These are phyloP conservation scores for Trissolcus brochymenae DNA, from an alignment of 2,888 invertebrate species.

Conservation along the genomic window DNA sequence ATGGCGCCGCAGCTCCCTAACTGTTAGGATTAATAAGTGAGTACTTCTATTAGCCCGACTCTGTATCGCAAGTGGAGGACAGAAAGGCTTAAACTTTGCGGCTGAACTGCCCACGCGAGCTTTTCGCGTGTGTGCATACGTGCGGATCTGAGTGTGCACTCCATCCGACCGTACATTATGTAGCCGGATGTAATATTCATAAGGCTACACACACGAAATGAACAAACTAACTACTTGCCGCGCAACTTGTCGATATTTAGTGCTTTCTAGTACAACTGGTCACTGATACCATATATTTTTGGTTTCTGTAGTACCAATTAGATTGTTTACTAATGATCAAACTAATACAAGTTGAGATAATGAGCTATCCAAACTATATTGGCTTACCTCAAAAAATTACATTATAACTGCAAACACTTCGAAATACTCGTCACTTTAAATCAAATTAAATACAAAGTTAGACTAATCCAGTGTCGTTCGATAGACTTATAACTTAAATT, in stretches of 20 bases:
- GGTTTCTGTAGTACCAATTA: slow-evolving; percentile 28
- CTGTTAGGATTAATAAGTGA: slow-evolving; percentile 60
- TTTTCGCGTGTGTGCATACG: slow-evolving; percentile 9
- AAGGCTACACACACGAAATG: slow-evolving; percentile 51
- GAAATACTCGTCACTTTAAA: no score
- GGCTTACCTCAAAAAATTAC: not conserved
- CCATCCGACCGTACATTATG: slow-evolving; percentile 51
- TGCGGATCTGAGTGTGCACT: slow-evolving; percentile 14
- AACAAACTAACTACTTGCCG: slow-evolving; percentile 53
- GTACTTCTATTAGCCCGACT: slow-evolving; percentile 56
- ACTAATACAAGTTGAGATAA: slow-evolving; percentile 12
- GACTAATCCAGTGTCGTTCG: no score
- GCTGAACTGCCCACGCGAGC: slow-evolving; percentile 26
- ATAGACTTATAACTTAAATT: no score
- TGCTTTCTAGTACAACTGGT: slow-evolving; percentile 63
- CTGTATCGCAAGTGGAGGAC: slow-evolving; percentile 53
- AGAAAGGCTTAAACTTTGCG: slow-evolving; percentile 57
- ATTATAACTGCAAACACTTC: no score
- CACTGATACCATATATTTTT: slow-evolving; percentile 44
- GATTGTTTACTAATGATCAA: slow-evolving; percentile 34
- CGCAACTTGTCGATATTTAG: slow-evolving; percentile 56
- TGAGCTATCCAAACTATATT: not conserved
- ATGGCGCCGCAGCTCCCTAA: slow-evolving; percentile 50
- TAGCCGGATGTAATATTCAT: slow-evolving; percentile 57
- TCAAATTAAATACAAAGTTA: no score